Base-by-base conservation (phyloP, 1,140 invertebrate species). In the Eriocheir sinensis region DNA sequence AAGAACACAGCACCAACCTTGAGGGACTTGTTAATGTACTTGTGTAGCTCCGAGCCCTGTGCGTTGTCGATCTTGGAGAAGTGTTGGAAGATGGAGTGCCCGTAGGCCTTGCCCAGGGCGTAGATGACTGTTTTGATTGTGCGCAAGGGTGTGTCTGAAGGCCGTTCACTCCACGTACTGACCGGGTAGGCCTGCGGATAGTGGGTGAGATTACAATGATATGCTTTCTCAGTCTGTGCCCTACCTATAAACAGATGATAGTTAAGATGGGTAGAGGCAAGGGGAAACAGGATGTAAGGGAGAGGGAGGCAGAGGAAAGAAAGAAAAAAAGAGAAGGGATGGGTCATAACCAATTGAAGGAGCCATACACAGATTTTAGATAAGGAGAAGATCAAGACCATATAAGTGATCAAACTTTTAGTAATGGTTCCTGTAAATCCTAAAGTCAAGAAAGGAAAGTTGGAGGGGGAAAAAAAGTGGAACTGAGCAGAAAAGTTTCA, bases 121-220 rank as follows among this genome's bases (percentile, higher is more conserved):
- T 99, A 98, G 91, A 99, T 97, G 95, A 99, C 97, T 0, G 99
- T 99, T 97, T 99, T 99, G 34, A 99, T 98, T 53, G 99, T 99
- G 96, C 99, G 97, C 72, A 98, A 96, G 0, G 98, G 98, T 34
- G 98, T 98, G 96, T 99, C 98, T 79, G 97, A 97, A 1, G 97
- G 97, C 93, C 98, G 97, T 83, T 97, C 97, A 96, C 98, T 98
- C 98, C 98, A 98, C 96, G 98, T 98, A 32, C 97, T 97, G 92
- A 97, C 98, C 40, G 98, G 98, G 97, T 98, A 99, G 92, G 98
- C 98, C 97, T 98, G 94, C 27, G 89, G 32, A 34, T 48, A 48
- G 44, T 48, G 15, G 44, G 15, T 48, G 4, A 48, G 44, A 6
- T 48, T 48, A 48, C 15, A 15, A 15, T 48, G 44, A 48, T 48